Evolutionary conservation across 2,888 invertebrate species (phyloP).

Genomic region (Bedellia somnulentella): DNA sequence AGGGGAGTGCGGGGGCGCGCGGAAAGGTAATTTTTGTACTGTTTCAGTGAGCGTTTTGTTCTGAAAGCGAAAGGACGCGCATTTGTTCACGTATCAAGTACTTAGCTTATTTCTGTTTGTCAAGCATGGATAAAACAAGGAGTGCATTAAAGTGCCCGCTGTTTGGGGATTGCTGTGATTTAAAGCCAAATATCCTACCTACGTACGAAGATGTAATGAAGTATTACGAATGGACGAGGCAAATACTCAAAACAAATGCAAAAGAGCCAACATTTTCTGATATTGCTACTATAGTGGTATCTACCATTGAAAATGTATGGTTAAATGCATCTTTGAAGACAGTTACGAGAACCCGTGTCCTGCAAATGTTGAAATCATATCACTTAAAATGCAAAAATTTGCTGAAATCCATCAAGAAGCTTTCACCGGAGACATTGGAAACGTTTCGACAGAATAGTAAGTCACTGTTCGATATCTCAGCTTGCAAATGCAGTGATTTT

Average conservation of each 20-base stretch:
- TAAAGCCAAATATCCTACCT: conserved; percentile 10
- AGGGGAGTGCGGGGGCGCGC: background rate
- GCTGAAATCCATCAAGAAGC: conserved; percentile 7
- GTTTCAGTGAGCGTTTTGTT: background rate
- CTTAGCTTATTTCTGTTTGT: too few species aligned
- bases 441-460: conserved; percentile 7
- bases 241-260: conserved; percentile 6
- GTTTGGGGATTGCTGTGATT: conserved; percentile 10
- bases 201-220: conserved; percentile 12
- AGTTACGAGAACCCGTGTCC: conserved; percentile 7
- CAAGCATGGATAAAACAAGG: conserved; percentile 3
- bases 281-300: conserved; percentile 8
- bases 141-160: conserved; percentile 9
- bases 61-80: background rate
- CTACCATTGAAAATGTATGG: conserved; percentile 9
- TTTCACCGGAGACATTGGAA: conserved; percentile 3
- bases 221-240: conserved; percentile 10
- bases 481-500: conserved; percentile 11
- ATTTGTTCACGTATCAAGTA: too few species aligned
- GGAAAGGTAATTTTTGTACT: background rate
- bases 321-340: conserved; percentile 9
- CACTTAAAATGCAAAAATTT: conserved; percentile 11
- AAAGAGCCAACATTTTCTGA: conserved; percentile 9
- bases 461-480: conserved; percentile 8
- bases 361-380: conserved; percentile 10